Evolutionary conservation across 2,797 vertebrate species (phyloP).

Genomic region (Xenopus petersii): DNA sequence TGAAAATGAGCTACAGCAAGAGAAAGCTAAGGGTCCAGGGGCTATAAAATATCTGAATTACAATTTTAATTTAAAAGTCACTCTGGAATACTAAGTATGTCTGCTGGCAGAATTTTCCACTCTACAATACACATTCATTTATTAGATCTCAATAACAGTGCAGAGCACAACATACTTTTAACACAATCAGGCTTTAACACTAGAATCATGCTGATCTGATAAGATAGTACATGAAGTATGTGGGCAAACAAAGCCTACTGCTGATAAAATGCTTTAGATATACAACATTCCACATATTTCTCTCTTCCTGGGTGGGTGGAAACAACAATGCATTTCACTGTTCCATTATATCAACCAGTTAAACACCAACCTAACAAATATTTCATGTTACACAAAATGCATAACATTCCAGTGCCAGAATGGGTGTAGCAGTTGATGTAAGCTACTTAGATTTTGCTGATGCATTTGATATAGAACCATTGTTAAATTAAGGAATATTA

Average conservation of each 20-base stretch:
- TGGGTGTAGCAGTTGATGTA: no score
- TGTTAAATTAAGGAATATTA: no score
- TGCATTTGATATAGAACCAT: no score
- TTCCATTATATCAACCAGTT: neutral
- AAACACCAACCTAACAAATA: neutral
- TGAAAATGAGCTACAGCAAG: no score
- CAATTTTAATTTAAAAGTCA: no score
- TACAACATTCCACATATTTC: conserved; percentile 9
- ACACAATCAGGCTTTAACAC: conserved; percentile 47
- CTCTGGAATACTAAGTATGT: neutral
- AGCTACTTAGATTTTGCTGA: no score
- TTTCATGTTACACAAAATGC: no score
- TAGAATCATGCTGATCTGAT: conserved; percentile 54
- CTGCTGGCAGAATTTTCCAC: conserved; percentile 2
- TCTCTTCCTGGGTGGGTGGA: neutral
- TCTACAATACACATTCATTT: no score
- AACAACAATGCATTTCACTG: neutral
- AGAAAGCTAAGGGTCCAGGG: no score
- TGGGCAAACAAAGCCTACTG: conserved; percentile 49
- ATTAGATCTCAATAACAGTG: conserved; percentile 13
- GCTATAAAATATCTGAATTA: no score
- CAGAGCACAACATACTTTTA: conserved; percentile 38
- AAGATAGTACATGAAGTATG: conserved; percentile 48
- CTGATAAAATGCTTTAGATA: conserved; percentile 22
- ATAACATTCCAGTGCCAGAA: no score